phyloP scores from a whole-genome alignment of 1,140 invertebrate genomes.

The Drosophila truncata region DNA sequence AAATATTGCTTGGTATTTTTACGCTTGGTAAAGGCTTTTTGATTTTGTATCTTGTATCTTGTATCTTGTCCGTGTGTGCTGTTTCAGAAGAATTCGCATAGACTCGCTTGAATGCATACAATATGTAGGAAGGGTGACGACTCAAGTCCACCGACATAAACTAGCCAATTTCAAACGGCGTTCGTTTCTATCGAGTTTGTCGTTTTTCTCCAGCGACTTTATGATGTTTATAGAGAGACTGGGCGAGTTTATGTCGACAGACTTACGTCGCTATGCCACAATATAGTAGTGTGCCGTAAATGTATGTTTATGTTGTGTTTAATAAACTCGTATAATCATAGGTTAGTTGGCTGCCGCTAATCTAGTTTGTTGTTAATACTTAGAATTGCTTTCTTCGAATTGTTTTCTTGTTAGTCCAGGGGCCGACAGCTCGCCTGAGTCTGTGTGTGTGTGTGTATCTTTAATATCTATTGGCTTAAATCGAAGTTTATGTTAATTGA shows the following conservation, averaged over 20 bases:
- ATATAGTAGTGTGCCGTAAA: constrained; percentile 20
- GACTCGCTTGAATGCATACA: constrained; percentile 22
- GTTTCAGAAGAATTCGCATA: constrained; percentile 38
- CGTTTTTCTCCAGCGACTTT: background rate
- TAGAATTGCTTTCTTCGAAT: constrained; percentile 79
- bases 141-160: background rate
- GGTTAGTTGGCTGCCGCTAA: constrained; percentile 66
- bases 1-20: constrained; percentile 80
- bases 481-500: constrained; percentile 50
- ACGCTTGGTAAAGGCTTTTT: constrained; percentile 74
- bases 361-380: constrained; percentile 79
- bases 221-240: background rate
- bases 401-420: constrained; percentile 48
- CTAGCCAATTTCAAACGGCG: background rate
- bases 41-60: constrained; percentile 69
- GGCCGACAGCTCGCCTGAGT: constrained; percentile 23
- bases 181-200: background rate
- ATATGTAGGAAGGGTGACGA: background rate
- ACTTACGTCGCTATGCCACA: constrained; percentile 9
- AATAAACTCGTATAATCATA: constrained; percentile 53
- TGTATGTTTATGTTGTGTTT: constrained; percentile 33
- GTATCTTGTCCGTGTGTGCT: constrained; percentile 40
- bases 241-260: background rate
- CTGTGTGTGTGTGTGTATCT: constrained; percentile 19
- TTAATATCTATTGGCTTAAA: constrained; percentile 58